Conservation (phyloP, 1,140 invertebrate species). For the Sitophilus oryzae region DNA sequence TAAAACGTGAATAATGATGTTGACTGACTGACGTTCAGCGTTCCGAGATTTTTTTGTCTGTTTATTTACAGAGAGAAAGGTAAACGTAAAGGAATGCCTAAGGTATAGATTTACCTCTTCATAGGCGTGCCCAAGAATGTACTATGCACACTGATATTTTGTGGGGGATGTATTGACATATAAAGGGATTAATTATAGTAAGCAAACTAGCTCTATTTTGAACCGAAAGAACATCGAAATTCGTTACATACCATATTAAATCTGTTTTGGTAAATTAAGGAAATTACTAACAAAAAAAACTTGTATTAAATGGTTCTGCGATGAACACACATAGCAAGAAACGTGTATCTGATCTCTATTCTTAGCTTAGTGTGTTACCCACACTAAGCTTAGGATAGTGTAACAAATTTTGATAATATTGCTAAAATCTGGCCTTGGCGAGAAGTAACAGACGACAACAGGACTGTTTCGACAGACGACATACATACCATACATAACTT, state of each 20-base stretch:
- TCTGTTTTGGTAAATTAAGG: neutral
- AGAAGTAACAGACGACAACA: no score
- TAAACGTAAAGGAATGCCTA: neutral
- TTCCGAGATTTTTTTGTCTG: neutral
- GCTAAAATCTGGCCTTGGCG: no score
- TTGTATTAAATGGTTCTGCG: no score
- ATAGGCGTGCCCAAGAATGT: neutral
- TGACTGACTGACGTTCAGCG: neutral
- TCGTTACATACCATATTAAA: neutral
- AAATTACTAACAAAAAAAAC: no score
- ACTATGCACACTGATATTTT: no score
- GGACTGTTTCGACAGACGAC: no score
- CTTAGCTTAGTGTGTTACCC: no score
- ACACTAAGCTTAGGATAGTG: no score
- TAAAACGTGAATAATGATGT: slow-evolving; percentile 2
- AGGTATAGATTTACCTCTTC: neutral
- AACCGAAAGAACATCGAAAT: neutral
- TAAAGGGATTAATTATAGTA: neutral
- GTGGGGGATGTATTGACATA: neutral
- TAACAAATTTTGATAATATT: no score
- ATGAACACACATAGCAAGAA: no score
- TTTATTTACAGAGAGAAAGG: slow-evolving; percentile 1
- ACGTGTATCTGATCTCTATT: no score
- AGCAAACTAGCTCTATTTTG: neutral
- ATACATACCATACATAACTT: no score